phyloP scores from a whole-genome alignment of 2,888 invertebrate genomes.

The Gortyna flavago region DNA sequence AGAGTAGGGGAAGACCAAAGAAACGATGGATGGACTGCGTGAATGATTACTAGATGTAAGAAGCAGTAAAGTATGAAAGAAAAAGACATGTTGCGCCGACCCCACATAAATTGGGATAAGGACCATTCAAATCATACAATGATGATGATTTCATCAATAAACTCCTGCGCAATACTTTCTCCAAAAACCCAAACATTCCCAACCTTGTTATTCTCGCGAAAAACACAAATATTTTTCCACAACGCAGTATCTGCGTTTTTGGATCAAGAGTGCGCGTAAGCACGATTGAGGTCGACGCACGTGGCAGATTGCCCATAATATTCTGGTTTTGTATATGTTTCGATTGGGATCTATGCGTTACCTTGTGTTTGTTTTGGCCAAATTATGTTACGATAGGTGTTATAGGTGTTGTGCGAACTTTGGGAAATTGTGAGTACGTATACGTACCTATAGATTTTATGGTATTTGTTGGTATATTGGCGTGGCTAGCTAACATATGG shows the following conservation, averaged over 20 bases:
- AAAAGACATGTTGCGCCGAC: too few relatives aligned
- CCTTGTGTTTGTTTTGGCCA: slow-evolving; percentile 33
- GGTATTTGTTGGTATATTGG: too few relatives aligned
- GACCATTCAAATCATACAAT: too few relatives aligned
- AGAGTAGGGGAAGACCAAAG: too few relatives aligned
- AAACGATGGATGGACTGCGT: too few relatives aligned
- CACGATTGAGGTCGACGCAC: slow-evolving; percentile 35
- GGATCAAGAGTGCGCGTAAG: slow-evolving; percentile 10
- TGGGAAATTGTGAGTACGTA: slow-evolving; percentile 7
- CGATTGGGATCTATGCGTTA: slow-evolving; percentile 8
- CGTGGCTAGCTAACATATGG: too few relatives aligned
- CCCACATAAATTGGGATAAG: background rate
- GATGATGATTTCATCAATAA: background rate
- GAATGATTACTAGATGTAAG: too few relatives aligned
- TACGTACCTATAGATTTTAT: too few relatives aligned
- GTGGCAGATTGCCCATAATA: slow-evolving; percentile 55
- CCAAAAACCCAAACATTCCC: background rate
- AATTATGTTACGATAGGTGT: slow-evolving; percentile 26
- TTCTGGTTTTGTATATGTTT: slow-evolving; percentile 28
- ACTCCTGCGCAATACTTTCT: slow-evolving; percentile 21
- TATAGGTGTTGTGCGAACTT: too few relatives aligned
- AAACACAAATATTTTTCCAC: slow-evolving; percentile 23
- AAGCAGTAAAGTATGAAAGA: too few relatives aligned
- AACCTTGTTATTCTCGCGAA: slow-evolving; percentile 33
- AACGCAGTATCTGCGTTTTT: slow-evolving; percentile 50